Percentiles rank a stretch among this genome's conserved stretches.
phyloP scores from a whole-genome alignment of 2,797 vertebrate genomes.

The Rhabdophis nuchalis region DNA sequence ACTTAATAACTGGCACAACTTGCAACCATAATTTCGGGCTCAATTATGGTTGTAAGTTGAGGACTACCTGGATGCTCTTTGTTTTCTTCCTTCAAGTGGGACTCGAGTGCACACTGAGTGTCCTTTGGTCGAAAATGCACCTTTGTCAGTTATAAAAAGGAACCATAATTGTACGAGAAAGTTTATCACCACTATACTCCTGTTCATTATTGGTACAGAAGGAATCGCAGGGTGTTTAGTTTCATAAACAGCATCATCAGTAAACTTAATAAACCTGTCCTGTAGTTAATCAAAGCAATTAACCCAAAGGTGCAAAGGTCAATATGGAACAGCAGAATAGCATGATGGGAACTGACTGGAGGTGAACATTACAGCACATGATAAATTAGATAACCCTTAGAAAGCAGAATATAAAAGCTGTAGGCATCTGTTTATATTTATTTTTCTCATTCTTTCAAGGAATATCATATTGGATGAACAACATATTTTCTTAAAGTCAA shows the following conservation, averaged over 20 bases:
- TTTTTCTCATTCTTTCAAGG: slow-evolving; percentile 24
- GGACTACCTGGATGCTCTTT: background rate
- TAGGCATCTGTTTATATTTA: slow-evolving; percentile 53
- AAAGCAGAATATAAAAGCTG: slow-evolving; percentile 39
- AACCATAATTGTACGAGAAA: background rate
- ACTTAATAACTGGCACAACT: too few relatives aligned
- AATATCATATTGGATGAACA: background rate
- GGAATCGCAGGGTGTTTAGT: slow-evolving; percentile 49
- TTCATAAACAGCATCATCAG: slow-evolving; percentile 61
- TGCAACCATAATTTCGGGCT: too few relatives aligned
- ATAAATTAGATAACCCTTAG: slow-evolving; percentile 64
- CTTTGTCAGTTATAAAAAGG: slow-evolving; percentile 7
- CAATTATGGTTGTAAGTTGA: too few relatives aligned
- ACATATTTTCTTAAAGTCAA: background rate
- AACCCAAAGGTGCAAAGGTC: slow-evolving; percentile 61
- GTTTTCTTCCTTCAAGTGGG: background rate
- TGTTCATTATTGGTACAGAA: slow-evolving; percentile 39
- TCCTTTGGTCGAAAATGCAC: slow-evolving; percentile 21
- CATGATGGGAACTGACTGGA: slow-evolving; percentile 48
- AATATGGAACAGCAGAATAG: slow-evolving; percentile 44
- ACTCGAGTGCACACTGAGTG: background rate
- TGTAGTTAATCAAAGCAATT: slow-evolving; percentile 74
- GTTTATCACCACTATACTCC: background rate
- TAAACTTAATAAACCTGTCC: slow-evolving; percentile 69
- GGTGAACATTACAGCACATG: slow-evolving; percentile 55